These are phyloP conservation scores for Ctenomys sociabilis DNA, from an alignment of 2,113 vertebrate genomes.

Conservation along the genomic window DNA sequence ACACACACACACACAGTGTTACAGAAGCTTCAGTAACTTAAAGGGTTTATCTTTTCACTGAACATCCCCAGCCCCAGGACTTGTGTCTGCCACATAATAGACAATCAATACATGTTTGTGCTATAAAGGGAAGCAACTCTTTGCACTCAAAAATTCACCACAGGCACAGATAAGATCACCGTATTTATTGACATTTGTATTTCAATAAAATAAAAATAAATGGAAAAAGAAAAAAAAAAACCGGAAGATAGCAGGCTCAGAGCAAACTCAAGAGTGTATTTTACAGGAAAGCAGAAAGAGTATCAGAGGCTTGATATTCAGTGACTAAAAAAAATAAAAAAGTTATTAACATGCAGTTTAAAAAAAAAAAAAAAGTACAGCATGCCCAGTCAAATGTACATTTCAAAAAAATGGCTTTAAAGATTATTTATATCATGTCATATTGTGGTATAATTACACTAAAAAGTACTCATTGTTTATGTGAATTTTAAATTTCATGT, in stretches of 20 bases:
- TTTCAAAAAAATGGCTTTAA: neutral
- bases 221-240: no score
- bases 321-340: neutral
- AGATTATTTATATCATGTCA: neutral
- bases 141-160: slow-evolving; percentile 28
- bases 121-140: slow-evolving; percentile 16
- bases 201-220: no score
- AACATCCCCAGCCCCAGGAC: neutral
- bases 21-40: neutral
- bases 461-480: neutral
- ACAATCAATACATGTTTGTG: neutral
- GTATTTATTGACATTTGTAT: no score
- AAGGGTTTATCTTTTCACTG: neutral
- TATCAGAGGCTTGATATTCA: neutral
- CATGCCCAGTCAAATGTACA: neutral
- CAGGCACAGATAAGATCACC: neutral
- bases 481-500: slow-evolving; percentile 15
- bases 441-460: neutral
- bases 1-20: neutral
- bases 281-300: neutral
- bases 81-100: neutral
- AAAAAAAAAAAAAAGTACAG: slow-evolving; percentile 53
- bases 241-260: neutral
- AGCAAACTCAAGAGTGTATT: neutral
- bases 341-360: neutral